Conservation (phyloP, 2,113 vertebrate species). For the Prochilodus magdalenae region DNA sequence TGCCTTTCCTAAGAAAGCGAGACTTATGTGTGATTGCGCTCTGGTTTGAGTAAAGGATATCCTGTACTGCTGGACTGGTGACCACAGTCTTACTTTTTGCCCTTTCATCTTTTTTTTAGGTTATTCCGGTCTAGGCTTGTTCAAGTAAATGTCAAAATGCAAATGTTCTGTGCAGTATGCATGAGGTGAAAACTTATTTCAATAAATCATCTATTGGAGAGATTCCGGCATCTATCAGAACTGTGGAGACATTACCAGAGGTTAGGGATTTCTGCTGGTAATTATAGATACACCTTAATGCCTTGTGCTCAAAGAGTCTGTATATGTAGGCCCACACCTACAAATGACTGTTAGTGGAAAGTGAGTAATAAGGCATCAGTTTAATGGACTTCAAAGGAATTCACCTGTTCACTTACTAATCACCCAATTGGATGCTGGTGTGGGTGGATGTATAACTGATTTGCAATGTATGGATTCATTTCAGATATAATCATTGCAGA, state of each 20-base stretch:
- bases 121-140: background rate
- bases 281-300: background rate
- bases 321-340: too few species aligned
- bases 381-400: too few species aligned
- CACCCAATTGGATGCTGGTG: too few species aligned
- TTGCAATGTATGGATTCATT: too few species aligned
- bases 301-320: slow-evolving; percentile 44
- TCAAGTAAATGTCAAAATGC: slow-evolving; percentile 62
- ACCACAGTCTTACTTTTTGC: slow-evolving; percentile 64
- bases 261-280: background rate
- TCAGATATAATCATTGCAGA: too few species aligned
- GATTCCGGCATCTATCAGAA: background rate
- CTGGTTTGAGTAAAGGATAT: slow-evolving; percentile 57
- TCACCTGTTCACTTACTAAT: too few species aligned
- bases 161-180: background rate
- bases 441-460: too few species aligned
- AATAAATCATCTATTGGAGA: background rate
- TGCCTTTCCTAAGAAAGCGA: background rate
- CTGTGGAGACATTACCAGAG: background rate
- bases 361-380: too few species aligned
- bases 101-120: slow-evolving; percentile 16
- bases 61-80: slow-evolving; percentile 68
- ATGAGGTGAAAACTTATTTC: background rate
- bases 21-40: slow-evolving; percentile 11
- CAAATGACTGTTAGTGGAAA: too few species aligned